phyloP scores from a whole-genome alignment of 1,140 invertebrate species.

The Hylyphantes graminicola region DNA sequence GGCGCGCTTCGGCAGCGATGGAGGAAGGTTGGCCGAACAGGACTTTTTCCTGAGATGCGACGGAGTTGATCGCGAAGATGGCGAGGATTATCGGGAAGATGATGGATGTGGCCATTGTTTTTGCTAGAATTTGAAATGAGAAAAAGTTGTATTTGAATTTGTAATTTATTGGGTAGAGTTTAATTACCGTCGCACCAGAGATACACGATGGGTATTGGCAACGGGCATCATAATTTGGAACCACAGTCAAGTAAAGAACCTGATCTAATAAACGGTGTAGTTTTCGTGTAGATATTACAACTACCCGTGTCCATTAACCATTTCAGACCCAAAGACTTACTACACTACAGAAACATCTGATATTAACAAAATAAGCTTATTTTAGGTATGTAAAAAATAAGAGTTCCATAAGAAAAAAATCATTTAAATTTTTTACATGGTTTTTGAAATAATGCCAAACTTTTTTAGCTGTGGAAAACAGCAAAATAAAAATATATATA shows the following conservation, averaged over 20 bases:
- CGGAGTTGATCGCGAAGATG: not conserved
- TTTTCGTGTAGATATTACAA: not conserved
- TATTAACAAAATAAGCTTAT: too few relatives aligned
- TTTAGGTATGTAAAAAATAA: too few relatives aligned
- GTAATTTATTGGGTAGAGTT: not conserved
- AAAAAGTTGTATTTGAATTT: not conserved
- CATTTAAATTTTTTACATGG: too few relatives aligned
- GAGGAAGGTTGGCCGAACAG: constrained; percentile 42
- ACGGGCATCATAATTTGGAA: not conserved
- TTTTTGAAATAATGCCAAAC: too few relatives aligned
- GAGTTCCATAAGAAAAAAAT: too few relatives aligned
- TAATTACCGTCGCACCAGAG: not conserved
- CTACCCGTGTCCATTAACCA: too few relatives aligned
- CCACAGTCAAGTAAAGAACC: not conserved
- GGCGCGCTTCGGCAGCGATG: constrained; percentile 32
- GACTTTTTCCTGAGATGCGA: constrained; percentile 27
- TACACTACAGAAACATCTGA: too few relatives aligned
- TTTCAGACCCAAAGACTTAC: too few relatives aligned
- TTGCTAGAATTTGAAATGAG: not conserved
- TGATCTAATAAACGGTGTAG: not conserved
- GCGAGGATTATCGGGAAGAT: not conserved
- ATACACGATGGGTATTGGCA: not conserved
- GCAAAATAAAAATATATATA: too few relatives aligned
- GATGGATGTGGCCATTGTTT: constrained; percentile 5
- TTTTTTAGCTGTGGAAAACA: too few relatives aligned